Evolutionary conservation across 1,140 invertebrate species (phyloP).

Genomic region (Nilaparvata lugens): DNA sequence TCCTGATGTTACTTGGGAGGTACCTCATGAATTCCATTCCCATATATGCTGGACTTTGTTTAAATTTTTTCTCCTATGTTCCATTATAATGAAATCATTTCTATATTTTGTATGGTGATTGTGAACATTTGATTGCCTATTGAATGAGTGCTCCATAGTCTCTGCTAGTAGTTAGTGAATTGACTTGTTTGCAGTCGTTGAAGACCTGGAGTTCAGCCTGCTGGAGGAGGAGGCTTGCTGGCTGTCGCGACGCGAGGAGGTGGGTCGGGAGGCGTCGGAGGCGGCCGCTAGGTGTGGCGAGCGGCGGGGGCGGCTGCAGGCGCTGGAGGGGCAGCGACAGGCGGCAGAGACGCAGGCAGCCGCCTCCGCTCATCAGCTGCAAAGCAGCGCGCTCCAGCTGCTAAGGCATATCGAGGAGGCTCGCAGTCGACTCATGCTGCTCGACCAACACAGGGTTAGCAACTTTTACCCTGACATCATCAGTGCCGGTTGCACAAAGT

Average conservation of each 20-base stretch:
- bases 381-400: constrained; percentile 48
- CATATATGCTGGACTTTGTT: too few species aligned
- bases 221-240: constrained; percentile 81
- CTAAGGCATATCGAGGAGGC: constrained; percentile 52
- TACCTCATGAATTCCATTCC: too few species aligned
- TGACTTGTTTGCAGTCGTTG: constrained; percentile 54
- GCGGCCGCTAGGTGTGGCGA: constrained; percentile 52
- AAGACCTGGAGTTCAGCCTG: constrained; percentile 89
- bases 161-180: too few species aligned
- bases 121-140: too few species aligned
- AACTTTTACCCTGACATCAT: too few species aligned
- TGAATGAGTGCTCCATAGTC: constrained; percentile 46
- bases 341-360: constrained; percentile 48
- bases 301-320: constrained; percentile 49
- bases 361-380: constrained; percentile 52
- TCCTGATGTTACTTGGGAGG: too few species aligned
- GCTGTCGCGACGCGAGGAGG: constrained; percentile 69
- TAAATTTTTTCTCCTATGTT: too few species aligned
- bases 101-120: too few species aligned
- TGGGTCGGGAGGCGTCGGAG: constrained; percentile 64
- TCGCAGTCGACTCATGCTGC: constrained; percentile 20
- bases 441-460: background rate
- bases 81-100: too few species aligned
- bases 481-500: too few species aligned
- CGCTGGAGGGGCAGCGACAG: constrained; percentile 54